Evolutionary conservation across 30 jellyfish, hydroid and myxozoan genomes (phyloP), one percentile per base, ranked within the genome.

Genomic region (Chironex yamaguchii): DNA sequence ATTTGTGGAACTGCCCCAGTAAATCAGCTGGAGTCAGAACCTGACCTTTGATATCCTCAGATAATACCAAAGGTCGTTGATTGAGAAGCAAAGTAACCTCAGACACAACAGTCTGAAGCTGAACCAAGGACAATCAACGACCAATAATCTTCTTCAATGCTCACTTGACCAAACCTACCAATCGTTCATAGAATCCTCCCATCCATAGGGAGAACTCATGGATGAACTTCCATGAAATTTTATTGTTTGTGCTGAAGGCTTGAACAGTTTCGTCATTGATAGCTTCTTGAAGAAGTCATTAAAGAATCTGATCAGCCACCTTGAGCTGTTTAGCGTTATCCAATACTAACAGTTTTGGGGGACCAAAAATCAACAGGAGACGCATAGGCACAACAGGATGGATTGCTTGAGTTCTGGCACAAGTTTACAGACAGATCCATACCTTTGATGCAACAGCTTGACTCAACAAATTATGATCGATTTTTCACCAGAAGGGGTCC

Each of bases 161-260:
- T 14, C 25, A 71, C 34, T 14, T 0, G 12, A 71, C 31, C 11
- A 17, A 24, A 28, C 85, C 85, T 36, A 76, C 76, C 22, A 76
- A 52, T 25, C 89, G 29, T 76, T 76, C 89, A 24, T 76, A 76
- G 25, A 76, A 76, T 36, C 89, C 82, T 51, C 88, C 88, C 65
- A 50, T 4, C 88, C 88, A 76, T n/a, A 85, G 88, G 11, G 88
- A 52, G 22, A 51, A 53, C 36, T 76, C 89, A 36, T 49, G 26
- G 4, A 76, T 76, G 25, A 49, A 76, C 11, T 20, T 42, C 89
- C 89, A 76, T 32, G 13, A 14, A 23, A 76, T 76, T 32, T 63
- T 54, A 26, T 52, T 49, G n/a, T 76, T 63, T 17, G 58, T 36
- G 17, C 50, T 36, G 36, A 26, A 76, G 4, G 25, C 21, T 51